These are phyloP conservation scores for Ciona savignyi DNA, from an alignment of 23 tunicate species.

Conservation along the genomic window DNA sequence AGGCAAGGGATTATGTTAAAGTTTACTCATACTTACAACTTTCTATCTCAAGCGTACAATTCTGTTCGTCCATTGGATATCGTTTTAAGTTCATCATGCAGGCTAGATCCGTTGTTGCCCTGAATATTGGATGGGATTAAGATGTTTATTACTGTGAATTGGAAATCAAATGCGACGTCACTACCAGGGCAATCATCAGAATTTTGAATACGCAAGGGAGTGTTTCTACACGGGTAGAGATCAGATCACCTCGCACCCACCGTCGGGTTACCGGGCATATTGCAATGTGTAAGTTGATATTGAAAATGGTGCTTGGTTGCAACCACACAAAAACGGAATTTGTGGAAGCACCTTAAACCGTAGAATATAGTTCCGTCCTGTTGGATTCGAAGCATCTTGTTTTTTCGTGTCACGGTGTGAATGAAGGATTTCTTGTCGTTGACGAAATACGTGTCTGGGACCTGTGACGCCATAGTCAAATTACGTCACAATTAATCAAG, in stretches of 20 bases:
- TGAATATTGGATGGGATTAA: too few species aligned
- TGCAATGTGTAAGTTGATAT: too few species aligned
- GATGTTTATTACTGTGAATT: too few species aligned
- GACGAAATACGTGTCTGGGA: conserved; percentile 91
- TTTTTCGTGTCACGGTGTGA: conserved; percentile 70
- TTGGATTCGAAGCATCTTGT: conserved; percentile 47
- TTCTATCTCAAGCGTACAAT: conserved; percentile 83
- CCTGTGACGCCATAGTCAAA: conserved; percentile 20
- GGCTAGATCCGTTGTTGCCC: conserved; percentile 86
- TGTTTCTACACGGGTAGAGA: too few species aligned
- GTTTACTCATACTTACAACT: conserved; percentile 50
- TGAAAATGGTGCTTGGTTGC: too few species aligned
- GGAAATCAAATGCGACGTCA: too few species aligned
- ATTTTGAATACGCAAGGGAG: too few species aligned
- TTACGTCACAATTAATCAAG: background rate
- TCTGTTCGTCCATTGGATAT: conserved; percentile 88
- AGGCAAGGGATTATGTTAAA: too few species aligned
- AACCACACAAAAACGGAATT: too few species aligned
- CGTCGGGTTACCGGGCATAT: too few species aligned
- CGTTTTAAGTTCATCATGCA: conserved; percentile 78
- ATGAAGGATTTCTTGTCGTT: conserved; percentile 88
- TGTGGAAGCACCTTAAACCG: conserved; percentile 66
- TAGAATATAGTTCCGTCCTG: conserved; percentile 71
- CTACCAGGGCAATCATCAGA: too few species aligned
- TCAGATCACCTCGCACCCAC: too few species aligned